Conservation (phyloP, 2,797 vertebrate genomes). For the Syndactyla subalaris region DNA sequence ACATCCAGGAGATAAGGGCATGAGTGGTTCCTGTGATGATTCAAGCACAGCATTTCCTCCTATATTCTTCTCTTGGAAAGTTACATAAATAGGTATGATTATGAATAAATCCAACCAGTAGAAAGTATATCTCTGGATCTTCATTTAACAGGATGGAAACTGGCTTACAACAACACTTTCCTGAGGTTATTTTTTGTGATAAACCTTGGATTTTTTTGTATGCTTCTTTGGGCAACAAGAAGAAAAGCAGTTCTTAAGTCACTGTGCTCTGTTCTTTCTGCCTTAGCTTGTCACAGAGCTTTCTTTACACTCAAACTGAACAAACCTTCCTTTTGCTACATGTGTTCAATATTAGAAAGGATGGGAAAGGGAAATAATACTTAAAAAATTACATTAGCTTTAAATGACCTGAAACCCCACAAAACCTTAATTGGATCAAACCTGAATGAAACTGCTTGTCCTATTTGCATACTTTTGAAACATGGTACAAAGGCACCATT, state of each 20-base stretch:
- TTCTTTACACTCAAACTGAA: not conserved
- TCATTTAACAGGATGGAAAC: not conserved
- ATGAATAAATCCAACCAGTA: not conserved
- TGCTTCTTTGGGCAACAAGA: not conserved
- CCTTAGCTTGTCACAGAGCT: not conserved
- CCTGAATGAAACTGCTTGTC: not conserved
- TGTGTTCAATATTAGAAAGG: not conserved
- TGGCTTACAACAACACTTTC: not conserved
- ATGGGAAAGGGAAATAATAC: not conserved
- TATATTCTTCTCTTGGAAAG: not conserved
- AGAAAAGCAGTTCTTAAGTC: not conserved
- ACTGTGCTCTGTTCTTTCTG: not conserved
- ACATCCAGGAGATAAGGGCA: accelerated
- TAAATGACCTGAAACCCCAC: not conserved
- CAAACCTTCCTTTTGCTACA: not conserved
- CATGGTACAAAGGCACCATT: not conserved
- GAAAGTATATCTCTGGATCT: not conserved
- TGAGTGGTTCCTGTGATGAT: not conserved
- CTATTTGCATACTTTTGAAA: not conserved
- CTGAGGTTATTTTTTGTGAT: not conserved
- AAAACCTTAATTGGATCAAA: not conserved
- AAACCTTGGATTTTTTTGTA: not conserved
- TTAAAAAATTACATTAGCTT: not conserved
- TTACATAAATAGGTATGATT: not conserved
- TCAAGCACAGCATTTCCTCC: not conserved